Base-by-base conservation (phyloP, 2,797 vertebrate genomes). In the Synaphobranchus kaupii region DNA sequence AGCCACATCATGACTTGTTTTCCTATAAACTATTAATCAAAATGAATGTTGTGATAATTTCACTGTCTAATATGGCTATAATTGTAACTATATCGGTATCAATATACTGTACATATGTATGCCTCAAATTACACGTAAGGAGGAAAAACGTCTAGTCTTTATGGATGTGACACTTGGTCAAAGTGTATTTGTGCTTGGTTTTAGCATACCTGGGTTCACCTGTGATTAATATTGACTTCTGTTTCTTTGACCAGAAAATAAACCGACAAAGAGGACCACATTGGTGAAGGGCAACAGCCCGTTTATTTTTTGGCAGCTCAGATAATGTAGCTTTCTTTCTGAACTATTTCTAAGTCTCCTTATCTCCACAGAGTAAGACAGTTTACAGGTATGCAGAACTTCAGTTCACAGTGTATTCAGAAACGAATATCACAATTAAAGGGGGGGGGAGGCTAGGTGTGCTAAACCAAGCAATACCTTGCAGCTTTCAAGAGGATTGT, bases 1-100 rank as follows among this genome's bases (percentile, higher is more conserved):
- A 89, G 86, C 63, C 86, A 87, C 84, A 89, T 31, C 20, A 90
- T 88, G 47, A 88, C 84, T 34, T 88, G 66, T 90, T 93, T 92
- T 91, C 80, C 68, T 91, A 88, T 93, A 92, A 94, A 89, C 91
- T 91, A 93, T 95, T 96, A 95, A 94, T 95, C 93, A 95, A 93
- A 92, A 5, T 87, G 91, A 95, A 94, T 92, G 95, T 97, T 96
- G 97, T 95, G 93, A 92, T 93, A 91, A 89, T 88, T 91, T 93
- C 52, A 94, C 92, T 92, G 92, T 94, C 90, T 87, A 86, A 90
- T 93, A 89, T 90, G 92, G 90, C 89, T 90, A 88, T 89, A 89
- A 90, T 86, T 39, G 50, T 91, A 91, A 22, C 73, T 87, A 86
- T 86, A 54, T 91, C 82, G 71, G 89, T 68, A 68, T 68, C 81